Conservation (phyloP, 2,888 invertebrate species). For the Augiades crinisus region DNA sequence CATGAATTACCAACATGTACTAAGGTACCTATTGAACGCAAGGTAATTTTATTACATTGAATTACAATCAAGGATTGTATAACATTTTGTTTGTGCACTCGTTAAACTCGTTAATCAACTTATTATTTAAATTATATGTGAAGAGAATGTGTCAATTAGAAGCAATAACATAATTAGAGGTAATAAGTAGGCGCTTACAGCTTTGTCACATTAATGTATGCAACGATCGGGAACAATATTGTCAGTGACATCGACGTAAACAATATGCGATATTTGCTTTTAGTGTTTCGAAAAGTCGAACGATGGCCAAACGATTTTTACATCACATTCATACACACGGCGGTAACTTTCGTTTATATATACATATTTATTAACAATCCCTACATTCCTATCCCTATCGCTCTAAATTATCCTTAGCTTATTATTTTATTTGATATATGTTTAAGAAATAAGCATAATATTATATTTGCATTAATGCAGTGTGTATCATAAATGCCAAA, state of each 20-base stretch:
- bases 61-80: conserved; percentile 1
- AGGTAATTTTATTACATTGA: conserved; percentile 1
- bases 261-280: no score
- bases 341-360: no score
- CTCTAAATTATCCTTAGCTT: no score
- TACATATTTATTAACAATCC: no score
- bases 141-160: conserved; percentile 2
- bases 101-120: not conserved
- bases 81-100: not conserved
- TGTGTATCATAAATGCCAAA: no score
- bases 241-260: no score
- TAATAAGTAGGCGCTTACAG: conserved; percentile 8
- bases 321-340: no score
- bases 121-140: not conserved
- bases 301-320: not conserved
- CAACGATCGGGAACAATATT: no score
- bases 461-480: no score
- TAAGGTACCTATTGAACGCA: not conserved
- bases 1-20: not conserved
- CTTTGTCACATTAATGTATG: not conserved
- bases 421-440: no score
- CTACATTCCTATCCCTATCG: no score
- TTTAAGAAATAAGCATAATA: no score
- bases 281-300: not conserved
- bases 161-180: conserved; percentile 5